A percentile compares a stretch with the other conserved stretches of the same genome.
Evolutionary conservation across 2,797 vertebrate genomes (phyloP).

Genomic region (Margarornis squamiger): DNA sequence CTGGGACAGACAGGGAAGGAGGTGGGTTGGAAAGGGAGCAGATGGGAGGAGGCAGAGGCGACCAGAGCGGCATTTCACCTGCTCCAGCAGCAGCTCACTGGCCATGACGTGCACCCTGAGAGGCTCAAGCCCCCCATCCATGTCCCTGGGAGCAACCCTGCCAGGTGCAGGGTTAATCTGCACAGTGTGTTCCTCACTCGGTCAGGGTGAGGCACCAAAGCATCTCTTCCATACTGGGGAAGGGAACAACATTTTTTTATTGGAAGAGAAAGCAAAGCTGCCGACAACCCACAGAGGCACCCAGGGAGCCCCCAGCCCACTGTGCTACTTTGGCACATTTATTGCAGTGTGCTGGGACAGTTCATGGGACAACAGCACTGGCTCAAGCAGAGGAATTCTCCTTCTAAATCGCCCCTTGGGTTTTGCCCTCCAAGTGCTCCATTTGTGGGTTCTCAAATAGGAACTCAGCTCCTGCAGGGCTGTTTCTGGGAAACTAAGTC

Average conservation of each 20-base stretch:
- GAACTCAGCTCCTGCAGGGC: not conserved
- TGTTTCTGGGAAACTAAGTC: not conserved
- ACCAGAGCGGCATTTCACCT: not conserved
- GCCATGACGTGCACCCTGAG: not conserved
- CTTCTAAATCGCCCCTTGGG: not conserved
- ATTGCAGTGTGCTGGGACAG: not conserved
- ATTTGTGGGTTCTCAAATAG: not conserved
- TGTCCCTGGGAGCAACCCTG: not conserved
- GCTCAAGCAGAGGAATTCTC: not conserved
- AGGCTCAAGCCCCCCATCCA: not conserved
- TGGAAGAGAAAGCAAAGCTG: not conserved
- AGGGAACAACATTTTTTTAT: not conserved
- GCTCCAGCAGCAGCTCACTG: accelerated
- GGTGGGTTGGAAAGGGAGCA: not conserved
- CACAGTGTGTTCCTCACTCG: not conserved
- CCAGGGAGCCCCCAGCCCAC: not conserved
- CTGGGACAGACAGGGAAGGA: not conserved
- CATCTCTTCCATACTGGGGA: not conserved
- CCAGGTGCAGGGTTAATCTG: not conserved
- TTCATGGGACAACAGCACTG: not conserved
- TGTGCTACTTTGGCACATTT: not conserved
- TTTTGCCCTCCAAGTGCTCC: not conserved
- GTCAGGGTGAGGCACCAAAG: not conserved
- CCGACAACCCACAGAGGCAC: not conserved
- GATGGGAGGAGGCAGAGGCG: accelerated